Conservation (phyloP, 2,888 invertebrate species). For the Rhagonycha lutea region DNA sequence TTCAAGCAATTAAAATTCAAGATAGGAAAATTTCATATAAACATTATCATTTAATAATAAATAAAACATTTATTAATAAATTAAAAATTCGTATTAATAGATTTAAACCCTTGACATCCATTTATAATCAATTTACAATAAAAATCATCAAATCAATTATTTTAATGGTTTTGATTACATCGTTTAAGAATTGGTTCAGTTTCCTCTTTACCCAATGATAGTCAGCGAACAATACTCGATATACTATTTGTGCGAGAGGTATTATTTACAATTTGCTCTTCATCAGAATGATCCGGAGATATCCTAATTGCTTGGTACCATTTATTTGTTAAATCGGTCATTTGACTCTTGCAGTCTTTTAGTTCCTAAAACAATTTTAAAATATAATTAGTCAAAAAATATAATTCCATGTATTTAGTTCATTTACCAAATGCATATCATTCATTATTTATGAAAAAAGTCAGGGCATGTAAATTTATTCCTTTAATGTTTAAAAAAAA, state of each 20-base stretch:
- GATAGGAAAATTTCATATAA: neutral
- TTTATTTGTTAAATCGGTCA: slow-evolving; percentile 94
- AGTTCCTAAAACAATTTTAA: slow-evolving; percentile 70
- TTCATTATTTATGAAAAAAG: neutral
- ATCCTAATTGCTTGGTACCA: slow-evolving; percentile 96
- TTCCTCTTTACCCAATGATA: slow-evolving; percentile 27
- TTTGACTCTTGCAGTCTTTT: slow-evolving; percentile 94
- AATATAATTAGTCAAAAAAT: neutral
- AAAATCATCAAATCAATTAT: neutral
- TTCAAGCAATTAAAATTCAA: neutral
- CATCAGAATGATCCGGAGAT: slow-evolving; percentile 84
- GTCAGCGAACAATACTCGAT: slow-evolving; percentile 55
- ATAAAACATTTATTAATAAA: neutral
- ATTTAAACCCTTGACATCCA: neutral
- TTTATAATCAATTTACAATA: neutral
- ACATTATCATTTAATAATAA: neutral
- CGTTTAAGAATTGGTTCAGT: slow-evolving; percentile 20
- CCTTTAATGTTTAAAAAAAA: neutral
- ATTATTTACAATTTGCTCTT: slow-evolving; percentile 60
- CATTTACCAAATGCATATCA: neutral
- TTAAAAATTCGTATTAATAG: neutral
- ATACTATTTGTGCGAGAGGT: slow-evolving; percentile 54
- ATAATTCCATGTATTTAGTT: neutral
- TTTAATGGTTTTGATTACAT: slow-evolving; percentile 7
- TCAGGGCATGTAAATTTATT: neutral